Evolutionary conservation across 2,888 invertebrate species (phyloP), one percentile per base, ranked within the genome.

Genomic region (Mantis religiosa): DNA sequence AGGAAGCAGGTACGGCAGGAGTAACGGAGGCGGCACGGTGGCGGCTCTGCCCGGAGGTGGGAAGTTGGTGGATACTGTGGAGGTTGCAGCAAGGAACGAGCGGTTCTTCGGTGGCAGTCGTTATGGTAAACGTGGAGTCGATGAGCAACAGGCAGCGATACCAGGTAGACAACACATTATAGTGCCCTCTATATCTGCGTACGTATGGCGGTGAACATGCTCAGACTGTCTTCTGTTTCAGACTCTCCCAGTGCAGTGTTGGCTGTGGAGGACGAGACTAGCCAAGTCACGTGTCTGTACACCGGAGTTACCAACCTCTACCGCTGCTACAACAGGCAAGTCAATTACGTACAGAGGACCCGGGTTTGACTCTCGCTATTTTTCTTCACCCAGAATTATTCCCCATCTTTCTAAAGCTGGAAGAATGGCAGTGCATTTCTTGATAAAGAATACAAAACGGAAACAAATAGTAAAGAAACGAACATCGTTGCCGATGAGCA

Each of bases 231-330:
- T 20, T 71, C 3, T 71, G 41, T 71, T 71, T 3, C 54, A 71
- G 54, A 71, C 14, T 71, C 54, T 71, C 54, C 54, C 4, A 25
- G 54, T 0, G 86, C 25, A 81, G 28, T 86, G 12, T 6, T 81
- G 3, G 28, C 81, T 81, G 25, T 28, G 9, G 84, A 84, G 81
- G 84, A 28, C 15, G 84, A 86, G 15, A 34, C 82, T 2, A 85
- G 82, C 25, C 87, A 89, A n/a, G 88, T 90, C 30, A 89, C 94
- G 20, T 95, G 94, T 91, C 92, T 93, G 89, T 94, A 94, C 91
- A 94, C 94, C 27, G 95, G 95, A 89, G 92, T 94, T 84, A 93
- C 93, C 89, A 94, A 94, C 92, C 93, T 94, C 89, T 95, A 94
- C 91, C 93, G 94, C 91, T 95, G 94, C 92, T 93, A 92, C 91